These are phyloP conservation scores for Kryptolebias ocellatus DNA, from an alignment of 2,797 vertebrate genomes.

Conservation along the genomic window DNA sequence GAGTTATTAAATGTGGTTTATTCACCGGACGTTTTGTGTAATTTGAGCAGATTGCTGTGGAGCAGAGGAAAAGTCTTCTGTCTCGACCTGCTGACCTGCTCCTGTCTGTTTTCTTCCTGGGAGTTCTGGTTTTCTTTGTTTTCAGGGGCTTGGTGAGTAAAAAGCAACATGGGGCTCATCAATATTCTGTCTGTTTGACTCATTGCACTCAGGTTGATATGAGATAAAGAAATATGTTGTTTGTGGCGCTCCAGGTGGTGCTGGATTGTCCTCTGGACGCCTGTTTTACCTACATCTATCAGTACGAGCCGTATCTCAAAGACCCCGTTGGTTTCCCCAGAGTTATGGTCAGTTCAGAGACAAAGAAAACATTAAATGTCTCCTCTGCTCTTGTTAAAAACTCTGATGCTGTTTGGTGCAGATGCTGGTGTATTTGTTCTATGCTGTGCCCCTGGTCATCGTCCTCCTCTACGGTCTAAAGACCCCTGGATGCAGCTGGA, in stretches of 20 bases:
- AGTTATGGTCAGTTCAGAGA: slow-evolving; percentile 84
- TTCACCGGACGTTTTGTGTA: neutral
- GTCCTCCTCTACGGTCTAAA: slow-evolving; percentile 83
- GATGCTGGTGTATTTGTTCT: slow-evolving; percentile 93
- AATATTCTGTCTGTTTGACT: neutral
- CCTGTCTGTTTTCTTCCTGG: slow-evolving; percentile 79
- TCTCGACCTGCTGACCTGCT: slow-evolving; percentile 85
- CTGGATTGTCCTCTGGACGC: slow-evolving; percentile 89
- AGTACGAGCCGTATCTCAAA: slow-evolving; percentile 93
- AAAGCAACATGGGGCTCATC: neutral
- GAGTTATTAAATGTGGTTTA: too few species aligned
- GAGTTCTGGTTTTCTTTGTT: slow-evolving; percentile 79
- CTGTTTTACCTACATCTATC: slow-evolving; percentile 92
- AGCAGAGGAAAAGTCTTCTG: slow-evolving; percentile 83
- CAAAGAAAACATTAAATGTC: neutral
- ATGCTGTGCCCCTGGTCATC: slow-evolving; percentile 85
- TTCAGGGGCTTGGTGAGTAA: slow-evolving; percentile 91
- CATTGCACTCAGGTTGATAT: neutral
- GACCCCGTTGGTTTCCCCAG: slow-evolving; percentile 91
- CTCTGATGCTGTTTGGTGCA: slow-evolving; percentile 44
- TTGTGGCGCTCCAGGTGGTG: slow-evolving; percentile 82
- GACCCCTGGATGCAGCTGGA: slow-evolving; percentile 89
- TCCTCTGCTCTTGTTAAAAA: neutral
- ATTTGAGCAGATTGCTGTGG: slow-evolving; percentile 76
- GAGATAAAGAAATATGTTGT: neutral